Evolutionary conservation across 1,140 invertebrate species (phyloP).

Genomic region (Dufourea novaeangliae): DNA sequence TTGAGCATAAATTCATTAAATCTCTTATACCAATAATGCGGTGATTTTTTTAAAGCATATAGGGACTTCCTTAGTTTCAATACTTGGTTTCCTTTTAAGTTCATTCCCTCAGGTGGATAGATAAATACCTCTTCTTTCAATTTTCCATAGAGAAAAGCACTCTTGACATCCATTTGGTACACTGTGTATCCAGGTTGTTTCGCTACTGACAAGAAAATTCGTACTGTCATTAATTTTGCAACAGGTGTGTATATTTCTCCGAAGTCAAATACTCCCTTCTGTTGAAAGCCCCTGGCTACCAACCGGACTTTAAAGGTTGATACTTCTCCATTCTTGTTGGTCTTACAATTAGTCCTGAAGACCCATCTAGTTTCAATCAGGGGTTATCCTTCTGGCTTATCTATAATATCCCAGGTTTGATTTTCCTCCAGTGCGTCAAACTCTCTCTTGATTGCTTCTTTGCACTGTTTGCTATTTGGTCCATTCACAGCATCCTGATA

Average conservation of each 20-base stretch:
- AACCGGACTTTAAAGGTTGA: background rate
- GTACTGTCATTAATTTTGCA: slow-evolving; percentile 44
- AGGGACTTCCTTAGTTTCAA: background rate
- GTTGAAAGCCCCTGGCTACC: background rate
- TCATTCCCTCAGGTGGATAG: background rate
- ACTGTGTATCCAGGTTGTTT: slow-evolving; percentile 50
- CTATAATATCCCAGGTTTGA: slow-evolving; percentile 55
- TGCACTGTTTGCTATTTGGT: slow-evolving; percentile 35
- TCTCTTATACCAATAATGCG: slow-evolving; percentile 9
- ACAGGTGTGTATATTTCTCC: slow-evolving; percentile 59
- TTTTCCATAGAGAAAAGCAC: slow-evolving; percentile 64
- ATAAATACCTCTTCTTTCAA: slow-evolving; percentile 2
- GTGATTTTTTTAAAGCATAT: background rate
- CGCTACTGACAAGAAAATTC: slow-evolving; percentile 39
- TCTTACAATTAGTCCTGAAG: too few species aligned
- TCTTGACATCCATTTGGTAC: slow-evolving; percentile 68
- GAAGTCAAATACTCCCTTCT: slow-evolving; percentile 39
- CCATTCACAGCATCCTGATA: background rate
- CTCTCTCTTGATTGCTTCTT: slow-evolving; percentile 60
- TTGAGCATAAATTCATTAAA: background rate
- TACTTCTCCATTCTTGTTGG: background rate
- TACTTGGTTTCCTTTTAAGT: background rate
- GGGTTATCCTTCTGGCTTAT: slow-evolving; percentile 35
- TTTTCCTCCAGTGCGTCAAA: slow-evolving; percentile 52
- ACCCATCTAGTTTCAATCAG: slow-evolving; percentile 52